Conservation (phyloP, 2,113 vertebrate species). For the Miniopterus natalensis region DNA sequence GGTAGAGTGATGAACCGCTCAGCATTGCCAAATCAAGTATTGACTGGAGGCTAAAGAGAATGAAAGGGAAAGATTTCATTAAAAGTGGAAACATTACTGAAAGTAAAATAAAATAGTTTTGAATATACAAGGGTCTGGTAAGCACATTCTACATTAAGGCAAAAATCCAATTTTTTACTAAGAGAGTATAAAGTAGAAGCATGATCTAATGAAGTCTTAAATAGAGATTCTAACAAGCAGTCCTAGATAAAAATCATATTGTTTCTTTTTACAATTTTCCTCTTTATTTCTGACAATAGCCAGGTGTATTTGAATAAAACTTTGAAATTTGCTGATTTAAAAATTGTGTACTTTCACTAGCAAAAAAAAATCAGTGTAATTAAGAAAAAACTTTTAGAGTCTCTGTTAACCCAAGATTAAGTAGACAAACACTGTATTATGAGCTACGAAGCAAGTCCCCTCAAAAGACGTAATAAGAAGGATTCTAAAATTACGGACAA, state of each 20-base stretch:
- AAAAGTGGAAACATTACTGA: slow-evolving; percentile 79
- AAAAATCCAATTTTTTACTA: slow-evolving; percentile 73
- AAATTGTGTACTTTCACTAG: slow-evolving; percentile 15
- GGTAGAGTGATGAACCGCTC: slow-evolving; percentile 67
- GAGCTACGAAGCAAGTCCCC: background rate
- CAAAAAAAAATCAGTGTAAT: slow-evolving; percentile 13
- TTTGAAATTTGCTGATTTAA: background rate
- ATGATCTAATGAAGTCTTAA: slow-evolving; percentile 70
- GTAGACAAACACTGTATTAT: background rate
- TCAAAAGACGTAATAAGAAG: background rate
- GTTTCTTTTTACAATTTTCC: slow-evolving; percentile 43
- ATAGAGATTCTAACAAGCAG: slow-evolving; percentile 73
- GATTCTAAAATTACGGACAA: background rate
- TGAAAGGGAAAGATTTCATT: slow-evolving; percentile 75
- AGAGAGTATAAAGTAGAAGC: slow-evolving; percentile 72
- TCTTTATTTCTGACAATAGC: slow-evolving; percentile 57
- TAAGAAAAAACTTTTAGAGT: background rate
- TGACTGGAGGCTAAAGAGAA: slow-evolving; percentile 76
- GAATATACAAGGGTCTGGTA: slow-evolving; percentile 68
- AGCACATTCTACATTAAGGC: slow-evolving; percentile 59
- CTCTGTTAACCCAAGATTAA: background rate
- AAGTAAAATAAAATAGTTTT: slow-evolving; percentile 68
- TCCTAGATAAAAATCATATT: slow-evolving; percentile 73
- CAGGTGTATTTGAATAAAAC: slow-evolving; percentile 62
- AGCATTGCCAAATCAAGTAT: slow-evolving; percentile 69